Conservation (phyloP, 1,140 invertebrate species). For the Habropoda laboriosa region DNA sequence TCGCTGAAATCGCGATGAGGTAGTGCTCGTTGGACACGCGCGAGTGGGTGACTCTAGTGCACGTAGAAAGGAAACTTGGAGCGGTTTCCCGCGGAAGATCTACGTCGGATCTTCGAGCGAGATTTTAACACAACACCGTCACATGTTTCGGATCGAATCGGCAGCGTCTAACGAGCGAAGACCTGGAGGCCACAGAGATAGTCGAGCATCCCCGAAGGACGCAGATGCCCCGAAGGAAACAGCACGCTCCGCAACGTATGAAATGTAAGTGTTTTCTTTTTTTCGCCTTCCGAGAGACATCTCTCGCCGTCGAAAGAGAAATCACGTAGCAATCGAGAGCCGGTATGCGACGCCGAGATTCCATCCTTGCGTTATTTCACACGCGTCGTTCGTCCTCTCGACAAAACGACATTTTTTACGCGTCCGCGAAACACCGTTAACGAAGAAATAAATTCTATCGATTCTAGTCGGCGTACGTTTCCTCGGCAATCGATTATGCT, state of each 20-base stretch:
- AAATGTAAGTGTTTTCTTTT: conserved; percentile 82
- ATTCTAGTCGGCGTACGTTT: neutral
- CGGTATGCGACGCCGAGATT: neutral
- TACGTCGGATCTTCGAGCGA: conserved; percentile 20
- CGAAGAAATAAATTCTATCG: conserved; percentile 10
- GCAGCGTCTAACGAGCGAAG: conserved; percentile 52
- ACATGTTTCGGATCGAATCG: conserved; percentile 51
- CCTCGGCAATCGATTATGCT: neutral
- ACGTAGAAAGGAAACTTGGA: conserved; percentile 22
- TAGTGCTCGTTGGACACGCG: conserved; percentile 51
- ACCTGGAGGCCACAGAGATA: conserved; percentile 72
- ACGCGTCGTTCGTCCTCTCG: neutral
- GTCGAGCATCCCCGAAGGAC: conserved; percentile 69
- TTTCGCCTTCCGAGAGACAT: too few relatives aligned
- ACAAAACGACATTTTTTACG: neutral
- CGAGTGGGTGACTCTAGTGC: conserved; percentile 54
- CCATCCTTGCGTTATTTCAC: conserved; percentile 15
- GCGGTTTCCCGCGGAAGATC: conserved; percentile 41
- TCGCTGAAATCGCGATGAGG: conserved; percentile 54
- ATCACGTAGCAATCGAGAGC: neutral
- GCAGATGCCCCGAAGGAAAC: conserved; percentile 82
- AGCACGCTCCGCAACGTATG: conserved; percentile 81
- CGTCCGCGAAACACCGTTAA: neutral
- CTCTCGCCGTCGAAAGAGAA: too few relatives aligned
- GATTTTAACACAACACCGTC: conserved; percentile 28